Evolutionary conservation across 2,888 invertebrate species (phyloP).

Genomic region (Apeira syringaria): DNA sequence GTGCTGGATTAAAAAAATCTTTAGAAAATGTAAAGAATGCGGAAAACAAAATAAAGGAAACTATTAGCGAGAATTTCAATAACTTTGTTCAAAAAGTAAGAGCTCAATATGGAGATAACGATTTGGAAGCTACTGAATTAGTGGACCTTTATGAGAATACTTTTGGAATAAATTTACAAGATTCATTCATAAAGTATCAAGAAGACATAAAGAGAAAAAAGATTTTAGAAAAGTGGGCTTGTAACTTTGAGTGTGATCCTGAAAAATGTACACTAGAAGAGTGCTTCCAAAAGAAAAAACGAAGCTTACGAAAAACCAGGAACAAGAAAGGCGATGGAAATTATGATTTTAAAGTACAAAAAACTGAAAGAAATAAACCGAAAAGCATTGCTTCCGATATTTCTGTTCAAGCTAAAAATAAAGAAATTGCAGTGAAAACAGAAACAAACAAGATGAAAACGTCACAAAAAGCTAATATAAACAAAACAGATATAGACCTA

Average conservation of each 20-base stretch:
- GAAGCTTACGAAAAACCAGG: constrained; percentile 6
- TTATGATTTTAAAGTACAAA: no score
- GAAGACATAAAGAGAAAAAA: constrained; percentile 38
- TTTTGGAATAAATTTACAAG: constrained; percentile 30
- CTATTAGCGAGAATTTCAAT: constrained; percentile 5
- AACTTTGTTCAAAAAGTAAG: background rate
- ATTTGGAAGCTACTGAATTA: constrained; percentile 1
- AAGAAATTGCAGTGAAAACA: constrained; percentile 4
- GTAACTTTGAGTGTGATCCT: constrained; percentile 38
- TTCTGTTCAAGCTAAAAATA: constrained; percentile 7
- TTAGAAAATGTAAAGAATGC: constrained; percentile 28
- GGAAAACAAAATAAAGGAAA: constrained; percentile 8
- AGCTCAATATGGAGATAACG: background rate
- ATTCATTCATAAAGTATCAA: constrained; percentile 43
- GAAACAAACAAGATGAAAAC: constrained; percentile 5
- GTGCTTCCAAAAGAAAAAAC: constrained; percentile 38
- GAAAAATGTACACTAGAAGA: constrained; percentile 42
- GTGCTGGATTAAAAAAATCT: constrained; percentile 30
- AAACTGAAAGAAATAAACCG: background rate
- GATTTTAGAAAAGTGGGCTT: constrained; percentile 37
- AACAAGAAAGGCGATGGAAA: no score
- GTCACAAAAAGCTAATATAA: constrained; percentile 1
- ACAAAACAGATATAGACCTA: background rate
- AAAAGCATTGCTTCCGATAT: constrained; percentile 1
- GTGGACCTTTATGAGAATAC: constrained; percentile 5